Percentiles rank a stretch among this genome's conserved stretches.
phyloP scores from a whole-genome alignment of 2,797 vertebrate genomes.

The Naso thynnoides region DNA sequence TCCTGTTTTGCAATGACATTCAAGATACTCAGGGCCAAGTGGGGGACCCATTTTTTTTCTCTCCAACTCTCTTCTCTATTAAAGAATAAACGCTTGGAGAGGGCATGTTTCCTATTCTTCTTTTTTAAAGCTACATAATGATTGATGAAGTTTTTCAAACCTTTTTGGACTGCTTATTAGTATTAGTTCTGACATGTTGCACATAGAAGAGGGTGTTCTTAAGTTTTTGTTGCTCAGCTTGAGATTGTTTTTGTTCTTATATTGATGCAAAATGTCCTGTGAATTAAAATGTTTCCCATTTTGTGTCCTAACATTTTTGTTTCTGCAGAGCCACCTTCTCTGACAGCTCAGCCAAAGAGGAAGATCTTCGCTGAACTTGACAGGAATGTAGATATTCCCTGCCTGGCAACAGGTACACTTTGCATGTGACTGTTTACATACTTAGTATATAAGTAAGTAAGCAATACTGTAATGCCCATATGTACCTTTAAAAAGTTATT shows the following conservation, averaged over 20 bases:
- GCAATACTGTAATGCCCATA: background rate
- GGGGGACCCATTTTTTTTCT: constrained; percentile 29
- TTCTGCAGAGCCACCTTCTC: constrained; percentile 88
- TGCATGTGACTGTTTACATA: too few relatives aligned
- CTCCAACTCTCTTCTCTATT: constrained; percentile 18
- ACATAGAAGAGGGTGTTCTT: background rate
- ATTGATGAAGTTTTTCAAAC: constrained; percentile 4
- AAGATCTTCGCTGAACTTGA: constrained; percentile 88
- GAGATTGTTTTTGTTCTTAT: background rate
- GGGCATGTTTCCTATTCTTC: constrained; percentile 4
- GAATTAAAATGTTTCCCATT: constrained; percentile 11
- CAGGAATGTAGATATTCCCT: constrained; percentile 89
- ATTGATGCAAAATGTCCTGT: constrained; percentile 12
- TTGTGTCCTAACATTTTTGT: background rate
- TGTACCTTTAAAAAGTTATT: background rate
- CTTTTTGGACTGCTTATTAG: constrained; percentile 3
- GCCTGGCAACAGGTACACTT: constrained; percentile 88
- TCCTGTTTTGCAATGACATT: constrained; percentile 36
- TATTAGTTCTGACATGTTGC: background rate
- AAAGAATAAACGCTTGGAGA: constrained; percentile 32
- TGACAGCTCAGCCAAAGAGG: constrained; percentile 86
- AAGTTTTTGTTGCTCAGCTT: background rate
- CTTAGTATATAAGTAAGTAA: background rate
- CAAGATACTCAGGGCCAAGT: constrained; percentile 32
- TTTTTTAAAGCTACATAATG: constrained; percentile 14